Evolutionary conservation across 2,113 vertebrate species (phyloP), one percentile per base, ranked within the genome.

Genomic region (Crocuta crocuta): DNA sequence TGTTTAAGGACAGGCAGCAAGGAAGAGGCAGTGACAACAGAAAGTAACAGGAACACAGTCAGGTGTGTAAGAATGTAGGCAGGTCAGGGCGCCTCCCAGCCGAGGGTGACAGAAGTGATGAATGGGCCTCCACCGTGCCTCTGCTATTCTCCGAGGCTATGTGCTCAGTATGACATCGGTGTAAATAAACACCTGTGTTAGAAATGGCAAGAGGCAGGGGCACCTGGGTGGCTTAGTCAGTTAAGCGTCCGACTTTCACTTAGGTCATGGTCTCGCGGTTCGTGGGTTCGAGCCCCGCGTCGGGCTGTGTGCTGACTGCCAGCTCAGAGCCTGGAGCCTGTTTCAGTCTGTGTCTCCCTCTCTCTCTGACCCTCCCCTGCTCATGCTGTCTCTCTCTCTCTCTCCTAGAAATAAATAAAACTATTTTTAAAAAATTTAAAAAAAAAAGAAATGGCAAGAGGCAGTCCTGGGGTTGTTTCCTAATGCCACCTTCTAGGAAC

Each of bases 81-180:
- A 70, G 15, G 26, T 65, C 68, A 85, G 58, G n/a, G 28, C 3
- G 12, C 48, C 11, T 39, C 43, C n/a, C 17, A 87, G 17, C 26
- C 55, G 81, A 63, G 28, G 24, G 28, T 23, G 68, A n/a, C n/a
- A 31, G 48, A 50, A 70, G 24, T 19, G 50, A 26, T 24, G 73
- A 50, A 28, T 23, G 45, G 10, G 26, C 50, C 28, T 13, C 39
- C 7, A 13, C 23, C 0, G 1, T 0, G 5, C 7, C 24, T 50
- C 33, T 4, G 21, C 1, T 43, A 5, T 58, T 48, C 61, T 81
- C 39, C 11, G 5, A 26, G 45, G 10, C 78, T 78, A 26, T 21
- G 3, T 5, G 24, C 31, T 88, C 43, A 79, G 39, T 21, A 8
- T 31, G 23, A 79, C n/a, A 68, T 45, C 7, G 73, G 19, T 66